phyloP scores from a whole-genome alignment of 2,888 invertebrate genomes.

The Onchidella celtica region DNA sequence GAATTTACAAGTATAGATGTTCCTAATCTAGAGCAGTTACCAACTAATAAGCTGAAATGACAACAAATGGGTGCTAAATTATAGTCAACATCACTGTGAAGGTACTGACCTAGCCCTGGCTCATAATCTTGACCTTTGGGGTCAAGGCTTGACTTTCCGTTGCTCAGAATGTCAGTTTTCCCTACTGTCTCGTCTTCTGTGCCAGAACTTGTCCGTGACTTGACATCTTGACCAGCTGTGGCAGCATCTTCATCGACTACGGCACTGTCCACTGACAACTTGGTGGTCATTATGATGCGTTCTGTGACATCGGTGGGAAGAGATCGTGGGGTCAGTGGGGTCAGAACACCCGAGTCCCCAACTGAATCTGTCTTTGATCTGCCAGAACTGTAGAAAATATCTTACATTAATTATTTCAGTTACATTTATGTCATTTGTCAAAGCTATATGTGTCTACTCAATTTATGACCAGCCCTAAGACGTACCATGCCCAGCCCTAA shows the following conservation, averaged over 20 bases:
- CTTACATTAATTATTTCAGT: too few species aligned
- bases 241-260: conserved; percentile 61
- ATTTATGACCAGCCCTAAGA: too few species aligned
- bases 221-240: conserved; percentile 33
- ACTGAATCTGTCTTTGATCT: conserved; percentile 70
- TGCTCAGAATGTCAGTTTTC: not conserved
- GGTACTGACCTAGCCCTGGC: conserved; percentile 42
- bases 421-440: too few species aligned
- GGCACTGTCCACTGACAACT: conserved; percentile 81
- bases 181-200: conserved; percentile 52
- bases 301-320: conserved; percentile 64
- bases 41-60: too few species aligned
- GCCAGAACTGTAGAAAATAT: too few species aligned
- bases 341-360: conserved; percentile 70
- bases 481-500: too few species aligned
- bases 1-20: too few species aligned
- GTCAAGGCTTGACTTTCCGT: conserved; percentile 16
- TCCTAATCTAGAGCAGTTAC: too few species aligned
- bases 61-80: too few species aligned
- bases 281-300: conserved; percentile 76
- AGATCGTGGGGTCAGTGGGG: conserved; percentile 60
- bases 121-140: conserved; percentile 40
- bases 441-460: too few species aligned
- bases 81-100: too few species aligned
- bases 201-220: conserved; percentile 49